Evolutionary conservation across 2,797 vertebrate genomes (phyloP).

Genomic region (Coluber constrictor): DNA sequence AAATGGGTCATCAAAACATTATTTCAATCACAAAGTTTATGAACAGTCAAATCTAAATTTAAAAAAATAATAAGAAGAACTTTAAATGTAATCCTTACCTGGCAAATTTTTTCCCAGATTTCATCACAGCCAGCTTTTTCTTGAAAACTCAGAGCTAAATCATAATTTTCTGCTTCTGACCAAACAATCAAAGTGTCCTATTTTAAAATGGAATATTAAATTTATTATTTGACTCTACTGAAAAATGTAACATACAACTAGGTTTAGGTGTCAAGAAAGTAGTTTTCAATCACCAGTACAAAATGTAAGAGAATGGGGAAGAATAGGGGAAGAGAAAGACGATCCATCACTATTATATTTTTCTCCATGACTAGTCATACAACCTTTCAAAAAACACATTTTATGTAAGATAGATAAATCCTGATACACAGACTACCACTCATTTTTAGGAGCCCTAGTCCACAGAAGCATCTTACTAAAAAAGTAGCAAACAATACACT

Average conservation of each 20-base stretch:
- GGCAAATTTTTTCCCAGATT: slow-evolving; percentile 99
- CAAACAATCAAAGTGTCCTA: slow-evolving; percentile 98
- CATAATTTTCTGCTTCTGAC: slow-evolving; percentile 99
- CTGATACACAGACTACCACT: background rate
- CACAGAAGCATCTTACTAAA: background rate
- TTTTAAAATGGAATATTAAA: slow-evolving; percentile 36
- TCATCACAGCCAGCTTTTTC: slow-evolving; percentile 99
- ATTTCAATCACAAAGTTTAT: background rate
- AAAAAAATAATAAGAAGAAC: background rate
- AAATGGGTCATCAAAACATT: background rate
- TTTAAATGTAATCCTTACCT: slow-evolving; percentile 76
- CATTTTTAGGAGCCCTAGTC: background rate
- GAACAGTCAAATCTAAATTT: background rate
- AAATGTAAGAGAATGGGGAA: background rate
- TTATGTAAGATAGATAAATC: background rate
- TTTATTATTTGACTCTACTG: slow-evolving; percentile 4
- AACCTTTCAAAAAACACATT: background rate
- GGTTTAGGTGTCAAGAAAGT: background rate
- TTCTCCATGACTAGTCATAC: background rate
- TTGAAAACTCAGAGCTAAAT: slow-evolving; percentile 97
- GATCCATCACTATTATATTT: background rate
- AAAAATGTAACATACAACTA: background rate
- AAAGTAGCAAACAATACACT: background rate
- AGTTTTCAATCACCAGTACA: background rate
- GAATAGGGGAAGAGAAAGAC: background rate